Evolutionary conservation across 2,888 invertebrate species (phyloP), one percentile per base, ranked within the genome.

Genomic region (Drosophila mimetica): DNA sequence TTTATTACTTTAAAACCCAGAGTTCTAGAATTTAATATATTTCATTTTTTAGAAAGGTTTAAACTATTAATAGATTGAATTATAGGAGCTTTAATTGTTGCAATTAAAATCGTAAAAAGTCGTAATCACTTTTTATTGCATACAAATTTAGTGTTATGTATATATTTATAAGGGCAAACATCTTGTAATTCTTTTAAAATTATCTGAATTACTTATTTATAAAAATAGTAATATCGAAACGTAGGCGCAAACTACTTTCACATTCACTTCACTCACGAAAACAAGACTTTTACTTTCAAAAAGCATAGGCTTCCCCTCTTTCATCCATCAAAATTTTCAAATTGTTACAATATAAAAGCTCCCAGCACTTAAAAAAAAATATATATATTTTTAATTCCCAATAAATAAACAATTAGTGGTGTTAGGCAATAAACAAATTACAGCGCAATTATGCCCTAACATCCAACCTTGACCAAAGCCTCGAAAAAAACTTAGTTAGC

Each of bases 231-330:
- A 28, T 9, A 25, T 22, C 3, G 4, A 55, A 20, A 55, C 14
- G 16, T 14, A 61, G 36, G 20, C 34, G 8, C 16, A 1, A 37
- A 20, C 14, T 7, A 30, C 63, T 63, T 52, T 52, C 51, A 52
- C 63, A 51, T 64, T 36, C 14, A 18, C 11, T 20, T n/a, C 16
- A 14, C 25, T 22, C 28, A 3, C n/a, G n/a, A 28, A 14, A 42
- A 42, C n/a, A 34, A 11, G 9, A 51, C 44, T 63, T 44, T 64
- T 64, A 63, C 64, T 52, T 44, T 52, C 39, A 42, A 42, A 41
- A 13, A 16, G 2, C n/a, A 14, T 28, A 42, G n/a, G 22, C 16
- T 28, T 18, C 7, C 16, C 2, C 34, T 18, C 6, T 30, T 25
- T 32, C 5, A 14, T 8, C 2, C 14, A 22, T 34, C 54, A 59